These are phyloP conservation scores for Xenopus laevis DNA, from an alignment of 2,113 vertebrate species.

Conservation along the genomic window DNA sequence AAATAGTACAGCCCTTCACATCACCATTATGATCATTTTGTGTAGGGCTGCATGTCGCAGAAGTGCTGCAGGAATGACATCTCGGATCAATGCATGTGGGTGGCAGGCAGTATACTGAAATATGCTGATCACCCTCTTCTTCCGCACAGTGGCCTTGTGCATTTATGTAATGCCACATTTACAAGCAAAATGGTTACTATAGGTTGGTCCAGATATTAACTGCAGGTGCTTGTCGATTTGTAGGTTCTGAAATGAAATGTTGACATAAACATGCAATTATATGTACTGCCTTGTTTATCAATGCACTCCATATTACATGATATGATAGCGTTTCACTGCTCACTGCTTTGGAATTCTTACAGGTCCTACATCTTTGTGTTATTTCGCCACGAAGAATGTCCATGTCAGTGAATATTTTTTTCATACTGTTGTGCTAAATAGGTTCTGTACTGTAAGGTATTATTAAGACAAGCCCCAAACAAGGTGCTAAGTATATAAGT, in stretches of 20 bases:
- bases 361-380: too few species aligned
- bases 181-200: background rate
- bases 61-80: constrained; percentile 19
- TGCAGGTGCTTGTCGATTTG: background rate
- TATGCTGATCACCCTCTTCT: constrained; percentile 3
- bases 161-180: background rate
- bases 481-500: too few species aligned
- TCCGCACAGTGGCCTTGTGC: background rate
- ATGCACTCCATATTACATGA: too few species aligned
- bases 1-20: background rate
- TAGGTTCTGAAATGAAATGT: background rate
- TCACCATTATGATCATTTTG: background rate
- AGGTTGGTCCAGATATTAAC: background rate
- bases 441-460: too few species aligned
- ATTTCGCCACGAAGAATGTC: too few species aligned
- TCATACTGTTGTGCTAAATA: too few species aligned
- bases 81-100: constrained; percentile 21
- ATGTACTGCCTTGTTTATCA: too few species aligned
- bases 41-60: background rate
- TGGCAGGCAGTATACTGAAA: constrained; percentile 12
- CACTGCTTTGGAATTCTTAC: too few species aligned
- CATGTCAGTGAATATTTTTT: too few species aligned
- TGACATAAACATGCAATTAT: too few species aligned
- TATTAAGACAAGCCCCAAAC: too few species aligned
- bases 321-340: too few species aligned